Conservation (phyloP, 1,140 invertebrate species). For the Drosophila funebris region DNA sequence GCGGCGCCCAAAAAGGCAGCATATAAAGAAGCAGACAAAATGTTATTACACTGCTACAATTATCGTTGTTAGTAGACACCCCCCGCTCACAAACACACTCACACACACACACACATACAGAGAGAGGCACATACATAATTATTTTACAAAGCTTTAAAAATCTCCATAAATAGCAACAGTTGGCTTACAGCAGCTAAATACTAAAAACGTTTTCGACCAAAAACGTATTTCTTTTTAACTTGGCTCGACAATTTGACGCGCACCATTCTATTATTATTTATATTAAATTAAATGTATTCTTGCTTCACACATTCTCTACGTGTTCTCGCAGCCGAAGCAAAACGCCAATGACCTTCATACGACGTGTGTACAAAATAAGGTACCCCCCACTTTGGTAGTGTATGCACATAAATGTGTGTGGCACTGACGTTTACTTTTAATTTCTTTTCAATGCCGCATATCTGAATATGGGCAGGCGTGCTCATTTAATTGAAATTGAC, state of each 20-base stretch:
- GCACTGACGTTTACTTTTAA: slow-evolving; percentile 76
- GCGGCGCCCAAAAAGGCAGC: slow-evolving; percentile 33
- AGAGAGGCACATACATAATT: neutral
- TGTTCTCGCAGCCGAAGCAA: slow-evolving; percentile 29
- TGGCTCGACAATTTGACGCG: slow-evolving; percentile 33
- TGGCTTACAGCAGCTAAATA: slow-evolving; percentile 42
- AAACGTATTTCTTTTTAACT: slow-evolving; percentile 48
- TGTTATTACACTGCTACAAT: slow-evolving; percentile 38
- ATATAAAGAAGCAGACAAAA: slow-evolving; percentile 43
- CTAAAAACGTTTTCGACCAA: slow-evolving; percentile 56
- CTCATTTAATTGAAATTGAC: slow-evolving; percentile 44
- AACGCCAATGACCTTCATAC: slow-evolving; percentile 49
- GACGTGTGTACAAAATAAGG: slow-evolving; percentile 3
- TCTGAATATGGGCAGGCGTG: slow-evolving; percentile 67
- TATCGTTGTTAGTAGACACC: slow-evolving; percentile 35
- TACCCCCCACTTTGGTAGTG: slow-evolving; percentile 35
- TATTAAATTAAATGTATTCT: slow-evolving; percentile 48
- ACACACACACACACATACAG: neutral
- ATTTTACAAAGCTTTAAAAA: slow-evolving; percentile 23
- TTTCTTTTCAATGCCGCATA: slow-evolving; percentile 76
- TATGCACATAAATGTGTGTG: slow-evolving; percentile 22
- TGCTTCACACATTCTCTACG: slow-evolving; percentile 28
- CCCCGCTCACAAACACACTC: slow-evolving; percentile 18
- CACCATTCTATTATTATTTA: slow-evolving; percentile 45
- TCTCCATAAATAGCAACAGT: slow-evolving; percentile 54